A percentile compares a stretch with the other conserved stretches of the same genome.
These are phyloP conservation scores for Polyodon spathula DNA, from an alignment of 2,113 vertebrate species.

Conservation along the genomic window DNA sequence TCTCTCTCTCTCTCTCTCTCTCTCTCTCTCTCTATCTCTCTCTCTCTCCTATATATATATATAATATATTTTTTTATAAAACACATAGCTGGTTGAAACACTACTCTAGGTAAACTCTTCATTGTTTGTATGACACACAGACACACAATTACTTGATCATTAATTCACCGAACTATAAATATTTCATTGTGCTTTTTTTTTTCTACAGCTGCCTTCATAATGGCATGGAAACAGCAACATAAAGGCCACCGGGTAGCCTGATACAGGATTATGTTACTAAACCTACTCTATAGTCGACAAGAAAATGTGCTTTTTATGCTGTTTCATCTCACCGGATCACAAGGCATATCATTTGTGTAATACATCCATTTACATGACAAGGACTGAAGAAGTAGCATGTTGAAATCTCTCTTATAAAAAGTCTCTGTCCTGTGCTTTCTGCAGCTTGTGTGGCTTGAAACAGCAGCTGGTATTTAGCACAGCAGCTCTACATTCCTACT, in stretches of 20 bases:
- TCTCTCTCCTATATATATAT: no score
- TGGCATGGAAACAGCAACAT: not conserved
- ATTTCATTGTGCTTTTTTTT: not conserved
- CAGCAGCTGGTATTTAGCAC: slow-evolving; percentile 20
- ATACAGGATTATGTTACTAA: slow-evolving; percentile 36
- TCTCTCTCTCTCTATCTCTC: no score
- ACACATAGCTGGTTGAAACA: not conserved
- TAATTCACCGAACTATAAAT: not conserved
- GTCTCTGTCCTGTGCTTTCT: slow-evolving; percentile 25
- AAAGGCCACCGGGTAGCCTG: slow-evolving; percentile 11
- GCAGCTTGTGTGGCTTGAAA: slow-evolving; percentile 35
- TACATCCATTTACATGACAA: slow-evolving; percentile 18
- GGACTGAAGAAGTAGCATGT: slow-evolving; percentile 1
- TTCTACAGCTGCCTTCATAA: not conserved
- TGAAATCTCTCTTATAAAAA: slow-evolving; percentile 19
- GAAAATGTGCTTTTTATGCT: slow-evolving; percentile 30
- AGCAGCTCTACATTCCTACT: slow-evolving; percentile 7
- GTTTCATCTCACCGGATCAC: slow-evolving; percentile 31
- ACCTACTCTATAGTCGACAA: slow-evolving; percentile 33
- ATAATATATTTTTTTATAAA: not conserved
- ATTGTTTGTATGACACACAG: slow-evolving; percentile 6
- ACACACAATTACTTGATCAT: slow-evolving; percentile 20
- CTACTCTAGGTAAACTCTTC: slow-evolving; percentile 2
- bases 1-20: no score
- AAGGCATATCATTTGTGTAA: slow-evolving; percentile 29